A percentile compares a stretch with the other conserved stretches of the same genome.
Evolutionary conservation across 2,888 invertebrate species (phyloP).

Genomic region (Pinctada fucata): DNA sequence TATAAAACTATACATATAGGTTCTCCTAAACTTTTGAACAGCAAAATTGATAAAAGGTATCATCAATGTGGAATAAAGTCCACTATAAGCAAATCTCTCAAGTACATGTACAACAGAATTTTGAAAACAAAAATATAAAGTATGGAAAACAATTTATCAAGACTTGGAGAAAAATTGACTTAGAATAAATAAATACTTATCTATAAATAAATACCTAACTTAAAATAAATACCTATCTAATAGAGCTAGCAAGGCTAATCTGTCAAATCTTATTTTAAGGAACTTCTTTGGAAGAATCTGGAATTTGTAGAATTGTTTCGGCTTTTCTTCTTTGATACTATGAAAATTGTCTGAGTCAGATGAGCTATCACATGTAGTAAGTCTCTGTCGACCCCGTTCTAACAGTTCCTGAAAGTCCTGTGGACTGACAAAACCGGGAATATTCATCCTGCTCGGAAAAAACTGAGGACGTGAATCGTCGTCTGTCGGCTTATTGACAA

Average conservation of each 20-base stretch:
- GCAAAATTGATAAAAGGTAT: too few relatives aligned
- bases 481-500: slow-evolving; percentile 52
- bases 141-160: too few relatives aligned
- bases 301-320: slow-evolving; percentile 85
- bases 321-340: slow-evolving; percentile 70
- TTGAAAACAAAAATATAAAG: too few relatives aligned
- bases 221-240: slow-evolving; percentile 83
- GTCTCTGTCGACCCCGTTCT: neutral
- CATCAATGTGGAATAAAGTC: too few relatives aligned
- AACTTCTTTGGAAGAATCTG: slow-evolving; percentile 82
- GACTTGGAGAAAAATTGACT: too few relatives aligned
- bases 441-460: slow-evolving; percentile 41
- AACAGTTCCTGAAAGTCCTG: slow-evolving; percentile 15
- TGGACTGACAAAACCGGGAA: slow-evolving; percentile 39
- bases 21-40: too few relatives aligned
- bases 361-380: slow-evolving; percentile 43
- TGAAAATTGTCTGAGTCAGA: slow-evolving; percentile 66
- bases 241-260: slow-evolving; percentile 92
- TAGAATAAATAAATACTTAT: too few relatives aligned
- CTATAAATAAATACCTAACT: too few relatives aligned
- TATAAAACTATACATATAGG: too few relatives aligned
- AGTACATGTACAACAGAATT: too few relatives aligned
- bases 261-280: slow-evolving; percentile 92
- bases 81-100: too few relatives aligned
- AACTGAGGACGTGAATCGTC: slow-evolving; percentile 31